A percentile compares a stretch with the other conserved stretches of the same genome.
Evolutionary conservation across 2,888 invertebrate species (phyloP).

Genomic region (Lasius platythorax): DNA sequence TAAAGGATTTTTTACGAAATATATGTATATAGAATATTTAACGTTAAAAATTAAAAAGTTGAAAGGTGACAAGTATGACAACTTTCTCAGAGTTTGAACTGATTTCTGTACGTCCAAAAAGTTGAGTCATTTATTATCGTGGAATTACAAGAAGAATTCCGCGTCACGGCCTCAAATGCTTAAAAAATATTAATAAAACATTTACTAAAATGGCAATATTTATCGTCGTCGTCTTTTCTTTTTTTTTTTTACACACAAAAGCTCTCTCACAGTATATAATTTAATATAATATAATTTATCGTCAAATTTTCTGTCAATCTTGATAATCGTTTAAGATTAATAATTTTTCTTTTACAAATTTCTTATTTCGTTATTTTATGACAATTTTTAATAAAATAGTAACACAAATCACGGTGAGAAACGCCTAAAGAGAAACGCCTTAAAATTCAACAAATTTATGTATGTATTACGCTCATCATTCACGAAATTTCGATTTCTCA

Average conservation of each 20-base stretch:
- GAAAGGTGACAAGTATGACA: not conserved
- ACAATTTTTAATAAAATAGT: not conserved
- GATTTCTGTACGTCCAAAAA: not conserved
- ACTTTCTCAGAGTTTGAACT: not conserved
- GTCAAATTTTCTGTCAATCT: not conserved
- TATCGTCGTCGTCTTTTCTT: not conserved
- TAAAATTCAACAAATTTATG: not conserved
- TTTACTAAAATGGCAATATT: not conserved
- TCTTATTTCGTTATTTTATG: not conserved
- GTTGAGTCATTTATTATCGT: not conserved
- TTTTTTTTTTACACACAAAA: too few species aligned
- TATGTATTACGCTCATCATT: not conserved
- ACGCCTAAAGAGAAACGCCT: not conserved
- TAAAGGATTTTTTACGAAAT: not conserved
- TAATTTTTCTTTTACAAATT: not conserved
- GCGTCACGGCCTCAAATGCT: not conserved
- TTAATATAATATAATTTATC: not conserved
- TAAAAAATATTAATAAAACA: constrained; percentile 19
- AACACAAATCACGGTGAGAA: not conserved
- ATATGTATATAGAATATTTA: not conserved
- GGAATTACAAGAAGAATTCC: not conserved
- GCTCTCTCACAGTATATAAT: too few species aligned
- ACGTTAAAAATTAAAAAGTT: constrained; percentile 7
- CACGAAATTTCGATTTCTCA: not conserved
- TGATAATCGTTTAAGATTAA: not conserved